Base-by-base conservation (phyloP, 1,140 invertebrate genomes). In the Cydia strobilella region DNA sequence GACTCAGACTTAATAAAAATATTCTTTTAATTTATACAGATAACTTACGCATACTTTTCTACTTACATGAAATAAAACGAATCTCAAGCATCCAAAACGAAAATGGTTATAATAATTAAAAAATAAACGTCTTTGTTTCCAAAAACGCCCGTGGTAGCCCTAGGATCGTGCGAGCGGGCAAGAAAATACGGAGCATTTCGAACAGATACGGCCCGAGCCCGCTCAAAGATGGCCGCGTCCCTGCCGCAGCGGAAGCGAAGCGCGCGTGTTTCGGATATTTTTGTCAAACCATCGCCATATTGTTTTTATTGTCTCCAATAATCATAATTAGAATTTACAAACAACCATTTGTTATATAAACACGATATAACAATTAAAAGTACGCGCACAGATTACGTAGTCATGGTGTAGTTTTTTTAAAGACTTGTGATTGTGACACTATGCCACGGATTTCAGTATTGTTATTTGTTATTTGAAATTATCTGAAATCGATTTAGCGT, bases 261-360 rank as follows among this genome's bases (percentile, higher is more conserved):
- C 81, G 79, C 80, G 78, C 85, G 84, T 84, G 79, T 85, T 88
- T 85, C 84, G 78, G 84, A 84, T 86, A 88, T 85, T 86, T 86
- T 86, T 84, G 83, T 87, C 83, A 85, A 90, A 82, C 80, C 80
- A 79, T 79, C 86, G 89, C 89, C 89, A 91, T 91, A 88, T 91
- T 90, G 86, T 87, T 86, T 89, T 86, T 59, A 86, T 88, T 88
- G 82, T 88, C 77, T 74, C 76, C 81, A 63, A 85, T 85, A 81
- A 84, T 86, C 81, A 74, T 75, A 69, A 76, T 63, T 79, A 63
- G 54, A 75, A 75, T 75, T 71, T 51, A 23, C 69, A 75, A 75
- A 75, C 72, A 74, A 59, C 51, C 62, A 45, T 74, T 72, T 74
- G 72, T 59, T 74, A 35, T 69, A 75, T 73, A 77, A 75, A 66